phyloP scores from a whole-genome alignment of 92 coral and sea anemone species.

The Porites cylindrica region DNA sequence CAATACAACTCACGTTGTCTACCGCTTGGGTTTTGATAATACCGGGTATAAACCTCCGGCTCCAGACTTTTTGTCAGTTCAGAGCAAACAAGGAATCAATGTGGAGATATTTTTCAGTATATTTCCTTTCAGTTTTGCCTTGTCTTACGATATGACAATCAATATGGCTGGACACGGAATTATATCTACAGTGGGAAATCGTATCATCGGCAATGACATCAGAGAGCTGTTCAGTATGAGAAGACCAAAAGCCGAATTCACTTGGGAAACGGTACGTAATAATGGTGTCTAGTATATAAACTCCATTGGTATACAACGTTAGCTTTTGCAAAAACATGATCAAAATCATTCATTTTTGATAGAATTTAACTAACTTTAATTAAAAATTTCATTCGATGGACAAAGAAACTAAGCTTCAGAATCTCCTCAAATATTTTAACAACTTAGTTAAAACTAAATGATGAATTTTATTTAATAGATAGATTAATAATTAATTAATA shows the following conservation, averaged over 20 bases:
- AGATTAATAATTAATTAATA: too few relatives aligned
- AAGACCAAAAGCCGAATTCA: slow-evolving; percentile 85
- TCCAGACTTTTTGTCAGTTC: slow-evolving; percentile 65
- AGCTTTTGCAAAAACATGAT: too few relatives aligned
- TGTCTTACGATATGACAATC: slow-evolving; percentile 74
- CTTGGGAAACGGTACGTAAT: slow-evolving; percentile 83
- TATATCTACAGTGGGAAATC: slow-evolving; percentile 75
- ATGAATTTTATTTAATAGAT: too few relatives aligned
- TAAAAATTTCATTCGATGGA: too few relatives aligned
- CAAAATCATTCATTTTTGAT: too few relatives aligned
- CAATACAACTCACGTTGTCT: slow-evolving; percentile 62
- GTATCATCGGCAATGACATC: slow-evolving; percentile 69
- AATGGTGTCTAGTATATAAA: not conserved
- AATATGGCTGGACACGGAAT: slow-evolving; percentile 81
- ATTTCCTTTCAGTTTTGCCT: slow-evolving; percentile 83
- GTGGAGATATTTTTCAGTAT: slow-evolving; percentile 80
- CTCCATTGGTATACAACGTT: not conserved
- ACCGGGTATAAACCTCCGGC: slow-evolving; percentile 60
- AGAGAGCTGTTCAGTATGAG: slow-evolving; percentile 79
- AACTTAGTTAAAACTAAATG: too few relatives aligned
- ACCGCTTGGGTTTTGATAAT: slow-evolving; percentile 78
- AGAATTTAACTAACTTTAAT: too few relatives aligned
- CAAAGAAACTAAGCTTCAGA: too few relatives aligned
- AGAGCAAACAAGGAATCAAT: slow-evolving; percentile 41
- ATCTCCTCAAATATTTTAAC: too few relatives aligned